These are phyloP conservation scores for Marcusenius ussheri DNA, from an alignment of 2,113 vertebrate genomes.

Conservation along the genomic window DNA sequence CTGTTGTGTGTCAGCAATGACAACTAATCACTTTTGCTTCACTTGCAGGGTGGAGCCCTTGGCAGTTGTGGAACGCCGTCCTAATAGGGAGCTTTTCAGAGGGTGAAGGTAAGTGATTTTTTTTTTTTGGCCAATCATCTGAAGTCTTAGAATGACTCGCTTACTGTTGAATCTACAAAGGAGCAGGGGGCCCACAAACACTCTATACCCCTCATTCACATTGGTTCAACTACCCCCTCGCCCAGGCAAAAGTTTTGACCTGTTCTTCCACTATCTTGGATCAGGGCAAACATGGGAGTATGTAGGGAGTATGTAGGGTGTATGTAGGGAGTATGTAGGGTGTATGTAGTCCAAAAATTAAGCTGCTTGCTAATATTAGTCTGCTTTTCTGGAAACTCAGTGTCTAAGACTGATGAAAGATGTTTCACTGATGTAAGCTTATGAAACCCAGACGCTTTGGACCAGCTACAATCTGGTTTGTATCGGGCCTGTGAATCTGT, in stretches of 20 bases:
- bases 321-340: no score
- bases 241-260: conserved; percentile 19
- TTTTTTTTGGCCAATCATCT: conserved; percentile 27
- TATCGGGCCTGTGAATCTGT: not conserved
- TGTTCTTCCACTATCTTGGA: conserved; percentile 1
- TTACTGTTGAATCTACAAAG: conserved; percentile 27
- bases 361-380: not conserved
- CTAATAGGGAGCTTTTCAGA: not conserved
- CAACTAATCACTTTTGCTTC: no score
- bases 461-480: not conserved
- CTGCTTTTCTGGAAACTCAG: not conserved
- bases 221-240: not conserved
- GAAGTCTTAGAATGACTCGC: not conserved
- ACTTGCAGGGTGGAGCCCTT: not conserved
- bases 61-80: not conserved
- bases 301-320: not conserved
- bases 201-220: conserved; percentile 13
- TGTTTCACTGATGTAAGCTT: not conserved
- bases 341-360: not conserved
- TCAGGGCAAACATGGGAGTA: not conserved
- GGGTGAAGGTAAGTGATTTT: not conserved
- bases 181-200: conserved; percentile 12
- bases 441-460: not conserved
- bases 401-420: not conserved
- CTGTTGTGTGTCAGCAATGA: no score